Percentiles rank a stretch among this genome's conserved stretches.
Evolutionary conservation across 2,113 vertebrate genomes (phyloP).

Genomic region (Neogobius melanostomus): DNA sequence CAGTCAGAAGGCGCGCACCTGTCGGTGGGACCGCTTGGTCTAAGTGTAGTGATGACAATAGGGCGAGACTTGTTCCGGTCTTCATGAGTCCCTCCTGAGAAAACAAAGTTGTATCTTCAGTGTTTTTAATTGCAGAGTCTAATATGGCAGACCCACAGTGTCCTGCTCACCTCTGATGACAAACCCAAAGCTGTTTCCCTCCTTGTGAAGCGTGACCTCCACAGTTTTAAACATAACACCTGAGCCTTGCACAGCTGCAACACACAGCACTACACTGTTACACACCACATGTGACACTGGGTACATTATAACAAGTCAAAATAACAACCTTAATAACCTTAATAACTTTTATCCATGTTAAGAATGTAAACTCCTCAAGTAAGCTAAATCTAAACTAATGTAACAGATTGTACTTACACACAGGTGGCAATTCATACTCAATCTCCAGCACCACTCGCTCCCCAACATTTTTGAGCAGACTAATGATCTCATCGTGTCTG

Average conservation of each 20-base stretch:
- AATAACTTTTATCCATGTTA: too few relatives aligned
- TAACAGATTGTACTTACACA: constrained; percentile 81
- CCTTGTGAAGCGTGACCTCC: constrained; percentile 96
- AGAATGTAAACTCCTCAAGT: too few relatives aligned
- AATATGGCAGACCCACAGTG: constrained; percentile 11
- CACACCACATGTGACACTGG: not conserved
- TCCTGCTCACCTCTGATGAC: constrained; percentile 90
- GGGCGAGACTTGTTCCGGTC: constrained; percentile 98
- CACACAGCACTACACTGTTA: constrained; percentile 17
- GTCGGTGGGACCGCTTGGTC: constrained; percentile 94
- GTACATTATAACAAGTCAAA: not conserved
- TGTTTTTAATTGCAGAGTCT: constrained; percentile 6
- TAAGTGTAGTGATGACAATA: constrained; percentile 92
- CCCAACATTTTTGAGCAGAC: constrained; percentile 95
- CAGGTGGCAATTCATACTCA: constrained; percentile 93
- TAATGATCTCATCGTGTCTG: constrained; percentile 98
- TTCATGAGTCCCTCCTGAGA: constrained; percentile 89
- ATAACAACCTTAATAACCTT: not conserved
- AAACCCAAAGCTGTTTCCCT: constrained; percentile 97
- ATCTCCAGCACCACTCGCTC: constrained; percentile 96
- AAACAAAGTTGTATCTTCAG: constrained; percentile 4
- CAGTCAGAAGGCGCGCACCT: constrained; percentile 76
- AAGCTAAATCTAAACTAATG: too few relatives aligned
- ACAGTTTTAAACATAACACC: constrained; percentile 94
- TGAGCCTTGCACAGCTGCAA: constrained; percentile 88